Conservation (phyloP, 2,888 invertebrate genomes). For the Cataglyphis rosenhaueri region DNA sequence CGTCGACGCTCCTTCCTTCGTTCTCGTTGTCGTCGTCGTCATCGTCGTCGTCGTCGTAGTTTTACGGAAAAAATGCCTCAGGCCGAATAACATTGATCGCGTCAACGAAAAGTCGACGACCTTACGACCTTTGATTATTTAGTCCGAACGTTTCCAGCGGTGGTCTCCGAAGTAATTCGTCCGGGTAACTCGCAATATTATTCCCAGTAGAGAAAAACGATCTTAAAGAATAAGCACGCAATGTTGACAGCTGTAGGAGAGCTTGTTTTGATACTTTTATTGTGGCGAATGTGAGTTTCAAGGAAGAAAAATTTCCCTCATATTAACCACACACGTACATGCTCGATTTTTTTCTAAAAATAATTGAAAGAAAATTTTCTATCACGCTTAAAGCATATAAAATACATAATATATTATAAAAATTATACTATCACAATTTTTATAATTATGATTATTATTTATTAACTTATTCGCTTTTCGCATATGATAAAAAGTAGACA, state of each 20-base stretch:
- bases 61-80: slow-evolving; percentile 57
- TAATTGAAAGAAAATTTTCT: not conserved
- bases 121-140: slow-evolving; percentile 62
- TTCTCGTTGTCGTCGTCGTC: not conserved
- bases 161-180: slow-evolving; percentile 49
- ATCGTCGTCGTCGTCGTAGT: not conserved
- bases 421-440: not conserved
- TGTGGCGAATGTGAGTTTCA: not conserved
- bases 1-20: not conserved
- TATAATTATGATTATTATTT: not conserved
- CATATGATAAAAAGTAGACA: not conserved
- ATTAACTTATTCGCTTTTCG: not conserved
- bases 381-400: not conserved
- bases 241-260: not conserved
- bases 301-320: not conserved
- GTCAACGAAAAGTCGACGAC: slow-evolving; percentile 41
- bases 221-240: slow-evolving; percentile 41
- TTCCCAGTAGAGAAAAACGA: slow-evolving; percentile 6
- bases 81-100: slow-evolving; percentile 65
- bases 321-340: not conserved
- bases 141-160: slow-evolving; percentile 33
- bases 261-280: slow-evolving; percentile 2
- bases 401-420: not conserved
- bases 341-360: slow-evolving; percentile 33
- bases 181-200: slow-evolving; percentile 19